Evolutionary conservation across 2,797 vertebrate genomes (phyloP), one percentile per base, ranked within the genome.

Genomic region (Sebastes taczanowskii): DNA sequence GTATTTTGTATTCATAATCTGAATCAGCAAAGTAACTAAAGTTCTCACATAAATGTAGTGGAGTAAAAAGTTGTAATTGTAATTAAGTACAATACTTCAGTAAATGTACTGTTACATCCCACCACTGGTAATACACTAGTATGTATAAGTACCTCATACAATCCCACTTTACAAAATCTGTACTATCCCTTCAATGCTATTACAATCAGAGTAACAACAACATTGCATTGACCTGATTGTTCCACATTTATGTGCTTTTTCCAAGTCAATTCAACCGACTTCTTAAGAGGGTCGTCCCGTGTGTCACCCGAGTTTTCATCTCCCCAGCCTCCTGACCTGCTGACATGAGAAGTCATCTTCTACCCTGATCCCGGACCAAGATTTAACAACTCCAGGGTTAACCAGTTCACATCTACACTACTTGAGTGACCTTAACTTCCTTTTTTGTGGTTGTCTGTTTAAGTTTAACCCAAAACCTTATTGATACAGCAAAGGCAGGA

Each of bases 281-380:
- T 85, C 61, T 83, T 84, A 61, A 73, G 80, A 87, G 90, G 89
- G 87, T 91, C 77, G 82, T 90, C 35, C 35, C 11, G 87, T 89
- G 52, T 88, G 77, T 93, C 89, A 93, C 88, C 89, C 87, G 8
- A 73, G 83, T 92, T 83, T 92, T 86, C 92, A 84, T 93, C 82
- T 92, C 84, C 86, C 79, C 91, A 93, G 91, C 82, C 68, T 91
- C 88, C 89, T 92, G 89, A 90, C 71, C 32, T 53, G 78, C 85
- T 29, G 85, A 52, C 69, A 16, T 0, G 16, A 84, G 85, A 63
- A 6, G 52, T 20, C 13, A 3, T 70, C 82, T 13, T 67, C 84
- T 58, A 1, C 72, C 29, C 7, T 11, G 30, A 59, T 9, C 67
- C 7, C 3, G 66, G 84, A 82, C 76, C 64, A 35, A 71, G 71